These are phyloP conservation scores for Rhynchopsitta pachyrhyncha DNA, from an alignment of 2,113 vertebrate genomes.

Conservation along the genomic window DNA sequence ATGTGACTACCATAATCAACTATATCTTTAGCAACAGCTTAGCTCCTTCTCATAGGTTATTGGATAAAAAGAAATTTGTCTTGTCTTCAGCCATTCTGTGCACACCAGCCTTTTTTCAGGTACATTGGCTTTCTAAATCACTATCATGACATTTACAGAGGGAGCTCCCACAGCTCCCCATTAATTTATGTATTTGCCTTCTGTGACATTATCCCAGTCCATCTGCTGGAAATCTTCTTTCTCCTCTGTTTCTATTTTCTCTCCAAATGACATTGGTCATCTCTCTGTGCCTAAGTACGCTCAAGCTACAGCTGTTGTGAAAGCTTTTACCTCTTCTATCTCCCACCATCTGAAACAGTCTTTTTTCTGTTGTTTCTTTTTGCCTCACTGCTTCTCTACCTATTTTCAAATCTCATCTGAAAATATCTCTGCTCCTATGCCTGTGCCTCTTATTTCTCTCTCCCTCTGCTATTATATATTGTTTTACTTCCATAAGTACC, in stretches of 20 bases:
- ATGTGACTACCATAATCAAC: background rate
- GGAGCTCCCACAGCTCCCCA: background rate
- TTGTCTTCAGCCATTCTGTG: background rate
- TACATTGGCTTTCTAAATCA: background rate
- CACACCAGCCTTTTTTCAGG: background rate
- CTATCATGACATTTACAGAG: background rate
- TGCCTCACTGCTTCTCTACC: constrained; percentile 1
- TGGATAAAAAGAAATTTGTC: background rate
- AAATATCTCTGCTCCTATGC: constrained; percentile 22
- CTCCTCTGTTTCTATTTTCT: background rate
- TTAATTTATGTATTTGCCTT: background rate
- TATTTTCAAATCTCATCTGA: constrained; percentile 51
- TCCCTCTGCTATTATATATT: constrained; percentile 38
- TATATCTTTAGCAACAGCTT: background rate
- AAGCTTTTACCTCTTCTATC: background rate
- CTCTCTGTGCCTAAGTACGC: constrained; percentile 8
- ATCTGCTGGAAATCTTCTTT: background rate
- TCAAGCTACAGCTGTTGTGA: background rate
- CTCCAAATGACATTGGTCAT: background rate
- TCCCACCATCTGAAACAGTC: constrained; percentile 11
- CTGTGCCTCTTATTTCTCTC: constrained; percentile 30
- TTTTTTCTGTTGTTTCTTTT: constrained; percentile 25
- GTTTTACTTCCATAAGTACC: constrained; percentile 54
- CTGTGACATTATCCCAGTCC: background rate
- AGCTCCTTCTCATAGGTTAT: background rate